Base-by-base conservation (phyloP, 2,113 vertebrate species). In the Smithornis capensis region DNA sequence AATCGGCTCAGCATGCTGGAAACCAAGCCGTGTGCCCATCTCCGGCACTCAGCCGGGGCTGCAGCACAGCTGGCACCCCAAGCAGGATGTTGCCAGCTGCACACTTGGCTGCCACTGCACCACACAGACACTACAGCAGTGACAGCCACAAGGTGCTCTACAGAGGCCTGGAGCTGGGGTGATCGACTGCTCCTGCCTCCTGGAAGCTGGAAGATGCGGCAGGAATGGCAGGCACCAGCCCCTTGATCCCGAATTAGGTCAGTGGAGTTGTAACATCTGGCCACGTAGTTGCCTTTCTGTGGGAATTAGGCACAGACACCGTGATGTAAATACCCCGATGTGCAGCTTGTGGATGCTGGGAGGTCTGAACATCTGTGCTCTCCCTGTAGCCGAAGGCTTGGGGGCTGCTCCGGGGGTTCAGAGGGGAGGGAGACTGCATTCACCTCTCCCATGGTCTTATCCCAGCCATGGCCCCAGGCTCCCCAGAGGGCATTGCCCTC, bases 31-130 rank as follows among this genome's bases (percentile, higher is more conserved):
- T 37, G 53, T 6, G 15, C 63, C 42, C 6, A 0, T 29, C 35
- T 23, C 4, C 1, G 1, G 37, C 2, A 1, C 44, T 28, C 53
- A 8, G 13, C 29, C 1, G 0, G 28, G 35, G 25, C 50, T 1
- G 4, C 9, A 12, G 62, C 67, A 24, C 22, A 1, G n/a, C 62
- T 9, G n/a, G 0, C 42, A 8, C 8, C 0, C 0, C n/a, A 22
- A 57, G 40, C 2, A 0, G 49, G 69, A 19, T 38, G 79, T 12
- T 42, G 63, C 82, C 5, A 0, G 10, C 33, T 11, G 33, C 23
- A 8, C 23, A 4, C 31, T 1, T 6, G 27, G 65, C 16, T 28
- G 15, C 22, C 1, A 1, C 53, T 47, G 42, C 31, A 28, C 53
- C 2, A 0, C 29, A 7, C 10, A 57, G 13, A 6, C 27, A 8